phyloP scores from a whole-genome alignment of 2,797 vertebrate genomes.

The Cynopterus sphinx region DNA sequence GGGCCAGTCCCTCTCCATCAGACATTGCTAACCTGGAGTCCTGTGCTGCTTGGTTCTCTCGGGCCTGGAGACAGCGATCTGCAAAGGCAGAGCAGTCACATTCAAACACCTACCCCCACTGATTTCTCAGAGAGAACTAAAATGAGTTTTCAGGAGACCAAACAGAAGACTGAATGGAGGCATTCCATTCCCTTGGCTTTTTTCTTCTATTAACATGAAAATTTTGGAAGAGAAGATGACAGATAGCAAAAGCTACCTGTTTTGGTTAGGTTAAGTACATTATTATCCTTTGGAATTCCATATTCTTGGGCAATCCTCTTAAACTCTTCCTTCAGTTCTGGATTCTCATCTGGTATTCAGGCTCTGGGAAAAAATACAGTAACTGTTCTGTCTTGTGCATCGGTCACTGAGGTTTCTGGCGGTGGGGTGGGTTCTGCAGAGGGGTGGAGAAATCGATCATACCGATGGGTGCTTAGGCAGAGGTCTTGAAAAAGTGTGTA shows the following conservation, averaged over 20 bases:
- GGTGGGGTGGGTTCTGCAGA: neutral
- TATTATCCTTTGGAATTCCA: neutral
- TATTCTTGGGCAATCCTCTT: accelerated
- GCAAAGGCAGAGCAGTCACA: neutral
- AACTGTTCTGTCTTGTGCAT: neutral
- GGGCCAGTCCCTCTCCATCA: accelerated
- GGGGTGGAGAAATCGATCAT: too few species aligned
- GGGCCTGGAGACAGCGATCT: slow-evolving; percentile 55
- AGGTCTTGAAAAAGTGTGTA: too few species aligned
- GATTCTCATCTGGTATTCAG: neutral
- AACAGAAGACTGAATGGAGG: neutral
- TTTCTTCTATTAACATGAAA: neutral
- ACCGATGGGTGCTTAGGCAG: neutral
- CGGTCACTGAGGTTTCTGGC: neutral
- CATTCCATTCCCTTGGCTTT: neutral
- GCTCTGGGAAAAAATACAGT: neutral
- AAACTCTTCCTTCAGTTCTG: slow-evolving; percentile 12
- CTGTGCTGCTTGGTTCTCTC: accelerated
- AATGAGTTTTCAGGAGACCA: neutral
- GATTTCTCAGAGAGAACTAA: neutral
- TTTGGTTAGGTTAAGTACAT: slow-evolving; percentile 40
- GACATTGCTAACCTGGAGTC: neutral
- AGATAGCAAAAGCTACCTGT: neutral
- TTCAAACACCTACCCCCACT: neutral
- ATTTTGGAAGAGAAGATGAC: neutral